Base-by-base conservation (phyloP, 2,797 vertebrate species). In the Alfaro cultratus region DNA sequence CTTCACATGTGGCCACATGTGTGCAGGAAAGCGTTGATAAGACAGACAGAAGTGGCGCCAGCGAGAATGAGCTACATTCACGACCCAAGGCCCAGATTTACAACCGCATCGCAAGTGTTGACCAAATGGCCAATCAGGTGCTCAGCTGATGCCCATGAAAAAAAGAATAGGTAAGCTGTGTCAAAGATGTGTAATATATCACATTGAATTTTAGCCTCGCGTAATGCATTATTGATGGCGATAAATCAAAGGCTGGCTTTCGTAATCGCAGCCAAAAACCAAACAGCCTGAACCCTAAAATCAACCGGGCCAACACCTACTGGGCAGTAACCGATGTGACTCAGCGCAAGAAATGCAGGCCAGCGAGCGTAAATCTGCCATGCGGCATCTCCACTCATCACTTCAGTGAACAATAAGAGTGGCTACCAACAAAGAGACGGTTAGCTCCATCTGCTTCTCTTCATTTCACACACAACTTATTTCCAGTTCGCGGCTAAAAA, bases 111-210 rank as follows among this genome's bases (percentile, higher is more conserved):
- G 77, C 85, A 88, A 87, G 82, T 91, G 87, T 77, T 87, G 76
- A 87, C 85, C 92, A 93, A 94, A 93, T 89, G 89, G 86, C 53
- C 78, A 85, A 76, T 81, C 81, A 72, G 49, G 80, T 87, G 51
- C 78, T 79, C 39, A 46, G 68, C 41, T 15, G 77, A 34, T 76
- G 57, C 41, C 55, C 53, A 26, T 11, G 49, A 77, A 41, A 57
- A 79, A 74, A 51, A 15, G 0, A 49, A 45, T 15, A 80, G 80
- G 49, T 39, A 31, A 53, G 80, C 36, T 78, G 1, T 80, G 46
- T 68, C 51, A 0, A 47, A 84, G 74, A 81, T 46, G 46, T 15
- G 55, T 36, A 46, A 41, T 73, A 46, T 49, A 64, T 78, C 57
- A 71, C 43, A 47, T 79, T 45, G 13, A 83, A 79, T 41, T 47